phyloP scores from a whole-genome alignment of 1,140 invertebrate genomes.

The Hesperophylax magnus region DNA sequence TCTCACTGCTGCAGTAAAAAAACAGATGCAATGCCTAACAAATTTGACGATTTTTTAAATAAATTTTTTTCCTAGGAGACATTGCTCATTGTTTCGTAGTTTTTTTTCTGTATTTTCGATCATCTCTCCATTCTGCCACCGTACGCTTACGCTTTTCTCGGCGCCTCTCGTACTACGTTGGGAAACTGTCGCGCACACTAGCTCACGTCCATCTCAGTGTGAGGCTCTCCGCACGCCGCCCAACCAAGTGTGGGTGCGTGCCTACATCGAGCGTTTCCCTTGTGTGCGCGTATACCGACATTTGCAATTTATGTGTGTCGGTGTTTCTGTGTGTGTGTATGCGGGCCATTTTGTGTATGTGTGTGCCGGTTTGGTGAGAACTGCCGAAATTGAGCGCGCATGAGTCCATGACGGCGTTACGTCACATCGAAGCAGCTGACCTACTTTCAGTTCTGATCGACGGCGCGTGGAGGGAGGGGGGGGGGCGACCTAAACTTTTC shows the following conservation, averaged over 20 bases:
- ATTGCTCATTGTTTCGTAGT: no score
- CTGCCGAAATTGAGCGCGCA: constrained; percentile 53
- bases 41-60: no score
- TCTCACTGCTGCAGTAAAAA: no score
- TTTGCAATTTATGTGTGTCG: no score
- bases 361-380: constrained; percentile 47
- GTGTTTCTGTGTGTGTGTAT: not conserved
- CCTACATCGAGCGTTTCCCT: no score
- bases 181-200: not conserved
- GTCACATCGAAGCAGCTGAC: constrained; percentile 49
- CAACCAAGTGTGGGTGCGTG: no score
- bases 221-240: not conserved
- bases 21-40: no score
- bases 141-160: constrained; percentile 6
- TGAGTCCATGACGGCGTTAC: constrained; percentile 50
- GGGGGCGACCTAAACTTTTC: not conserved
- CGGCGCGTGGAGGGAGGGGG: not conserved
- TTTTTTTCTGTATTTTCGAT: not conserved
- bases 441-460: constrained; percentile 42
- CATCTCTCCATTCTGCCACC: not conserved
- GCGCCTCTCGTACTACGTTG: not conserved
- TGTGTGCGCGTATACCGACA: no score
- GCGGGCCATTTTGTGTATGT: not conserved
- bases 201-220: not conserved
- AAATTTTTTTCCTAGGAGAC: no score